phyloP scores from a whole-genome alignment of 2,888 invertebrate species.

The Cheilosia scutellata region DNA sequence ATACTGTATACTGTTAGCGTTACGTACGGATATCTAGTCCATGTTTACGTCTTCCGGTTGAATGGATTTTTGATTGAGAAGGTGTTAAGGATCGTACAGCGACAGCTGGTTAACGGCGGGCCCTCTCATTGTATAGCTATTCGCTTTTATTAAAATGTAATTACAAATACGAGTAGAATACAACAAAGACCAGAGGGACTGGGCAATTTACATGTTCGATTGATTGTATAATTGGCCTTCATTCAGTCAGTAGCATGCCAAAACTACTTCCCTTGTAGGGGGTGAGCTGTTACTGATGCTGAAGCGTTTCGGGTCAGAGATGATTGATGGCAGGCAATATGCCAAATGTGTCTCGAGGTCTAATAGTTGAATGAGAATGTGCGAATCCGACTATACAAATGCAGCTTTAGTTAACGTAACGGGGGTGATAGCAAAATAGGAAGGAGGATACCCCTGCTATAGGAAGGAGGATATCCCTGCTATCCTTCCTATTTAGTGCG shows the following conservation, averaged over 20 bases:
- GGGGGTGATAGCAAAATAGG: constrained; percentile 1
- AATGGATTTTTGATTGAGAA: constrained; percentile 73
- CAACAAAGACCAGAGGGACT: constrained; percentile 15
- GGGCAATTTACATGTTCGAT: constrained; percentile 72
- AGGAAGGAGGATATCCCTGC: no score
- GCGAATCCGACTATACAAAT: neutral
- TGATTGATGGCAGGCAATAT: constrained; percentile 65
- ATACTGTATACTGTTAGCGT: neutral
- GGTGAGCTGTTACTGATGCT: neutral
- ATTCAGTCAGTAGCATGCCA: constrained; percentile 16
- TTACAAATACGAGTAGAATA: constrained; percentile 59
- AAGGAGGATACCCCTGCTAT: neutral
- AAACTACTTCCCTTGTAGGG: neutral
- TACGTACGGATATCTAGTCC: neutral
- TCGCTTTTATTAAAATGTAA: constrained; percentile 70
- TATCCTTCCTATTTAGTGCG: neutral
- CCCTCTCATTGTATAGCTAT: neutral
- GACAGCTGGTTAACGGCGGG: constrained; percentile 61
- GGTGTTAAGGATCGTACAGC: constrained; percentile 53
- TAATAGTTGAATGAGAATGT: constrained; percentile 27
- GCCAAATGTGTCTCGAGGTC: constrained; percentile 47
- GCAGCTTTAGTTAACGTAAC: constrained; percentile 25
- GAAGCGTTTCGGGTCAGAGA: constrained; percentile 30
- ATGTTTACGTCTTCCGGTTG: constrained; percentile 67
- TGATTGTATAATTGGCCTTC: constrained; percentile 71